Conservation (phyloP, 2,888 invertebrate genomes). For the Meghimatium bilineatum region DNA sequence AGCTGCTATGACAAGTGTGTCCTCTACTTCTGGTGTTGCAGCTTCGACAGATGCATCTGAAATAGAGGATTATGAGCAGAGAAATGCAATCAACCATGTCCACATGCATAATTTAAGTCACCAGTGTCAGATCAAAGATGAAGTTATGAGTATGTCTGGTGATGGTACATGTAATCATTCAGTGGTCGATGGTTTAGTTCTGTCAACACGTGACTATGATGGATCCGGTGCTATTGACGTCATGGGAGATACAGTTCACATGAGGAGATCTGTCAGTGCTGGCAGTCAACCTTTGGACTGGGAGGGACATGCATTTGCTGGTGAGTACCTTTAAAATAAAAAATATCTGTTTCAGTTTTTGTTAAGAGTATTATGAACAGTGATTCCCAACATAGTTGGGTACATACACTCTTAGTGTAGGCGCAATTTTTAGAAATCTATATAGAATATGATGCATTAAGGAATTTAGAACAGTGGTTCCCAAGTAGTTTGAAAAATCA, state of each 20-base stretch:
- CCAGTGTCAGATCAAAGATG: background rate
- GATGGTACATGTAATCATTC: background rate
- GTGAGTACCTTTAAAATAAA: conserved; percentile 41
- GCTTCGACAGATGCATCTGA: too few relatives aligned
- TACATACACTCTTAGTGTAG: background rate
- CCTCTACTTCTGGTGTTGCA: too few relatives aligned
- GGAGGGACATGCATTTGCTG: conserved; percentile 52
- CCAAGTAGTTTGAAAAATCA: too few relatives aligned
- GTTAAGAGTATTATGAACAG: too few relatives aligned
- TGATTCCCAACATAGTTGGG: background rate
- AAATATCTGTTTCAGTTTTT: too few relatives aligned
- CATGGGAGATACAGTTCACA: conserved; percentile 45
- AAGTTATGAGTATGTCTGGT: background rate
- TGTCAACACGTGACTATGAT: background rate
- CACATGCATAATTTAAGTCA: background rate
- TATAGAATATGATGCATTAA: too few relatives aligned
- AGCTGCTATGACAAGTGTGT: background rate
- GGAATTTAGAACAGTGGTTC: too few relatives aligned
- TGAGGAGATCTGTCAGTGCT: conserved; percentile 49
- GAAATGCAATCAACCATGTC: background rate
- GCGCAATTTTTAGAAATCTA: too few relatives aligned
- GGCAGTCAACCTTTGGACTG: conserved; percentile 43
- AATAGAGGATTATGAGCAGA: background rate
- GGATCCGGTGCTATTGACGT: conserved; percentile 30
- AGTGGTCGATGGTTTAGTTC: background rate